Conservation (phyloP, 2,888 invertebrate species). For the Gastracanthus pulcherrimus region DNA sequence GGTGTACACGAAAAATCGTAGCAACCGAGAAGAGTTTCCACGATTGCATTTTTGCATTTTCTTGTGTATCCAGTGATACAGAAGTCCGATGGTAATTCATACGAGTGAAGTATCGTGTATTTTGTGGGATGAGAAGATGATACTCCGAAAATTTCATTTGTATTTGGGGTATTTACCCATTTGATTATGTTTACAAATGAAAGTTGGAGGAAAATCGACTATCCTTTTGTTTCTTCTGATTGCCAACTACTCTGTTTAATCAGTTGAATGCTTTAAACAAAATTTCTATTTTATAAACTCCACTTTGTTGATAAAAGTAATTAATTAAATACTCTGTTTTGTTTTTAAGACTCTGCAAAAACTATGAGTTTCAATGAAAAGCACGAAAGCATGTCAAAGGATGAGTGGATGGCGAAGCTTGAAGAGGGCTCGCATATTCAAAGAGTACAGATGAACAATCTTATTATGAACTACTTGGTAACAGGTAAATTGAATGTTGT, state of each 20-base stretch:
- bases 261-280: not conserved
- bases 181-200: conserved; percentile 1
- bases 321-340: not conserved
- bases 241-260: not conserved
- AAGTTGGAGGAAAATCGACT: not conserved
- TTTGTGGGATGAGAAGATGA: not conserved
- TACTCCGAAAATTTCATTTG: not conserved
- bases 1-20: not conserved
- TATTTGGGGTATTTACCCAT: not conserved
- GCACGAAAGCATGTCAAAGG: conserved; percentile 80
- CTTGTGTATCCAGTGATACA: conserved; percentile 10
- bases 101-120: not conserved
- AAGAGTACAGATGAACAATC: conserved; percentile 95
- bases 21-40: not conserved
- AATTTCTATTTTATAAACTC: not conserved
- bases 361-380: conserved; percentile 79
- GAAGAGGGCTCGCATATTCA: conserved; percentile 89
- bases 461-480: conserved; percentile 99
- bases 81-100: conserved; percentile 38
- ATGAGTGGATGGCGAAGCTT: conserved; percentile 87
- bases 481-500: conserved; percentile 83
- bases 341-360: conserved; percentile 45
- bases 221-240: not conserved
- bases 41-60: conserved; percentile 16
- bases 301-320: not conserved